Evolutionary conservation across 1,140 invertebrate genomes (phyloP), one percentile per base, ranked within the genome.

Genomic region (Ooceraea biroi): DNA sequence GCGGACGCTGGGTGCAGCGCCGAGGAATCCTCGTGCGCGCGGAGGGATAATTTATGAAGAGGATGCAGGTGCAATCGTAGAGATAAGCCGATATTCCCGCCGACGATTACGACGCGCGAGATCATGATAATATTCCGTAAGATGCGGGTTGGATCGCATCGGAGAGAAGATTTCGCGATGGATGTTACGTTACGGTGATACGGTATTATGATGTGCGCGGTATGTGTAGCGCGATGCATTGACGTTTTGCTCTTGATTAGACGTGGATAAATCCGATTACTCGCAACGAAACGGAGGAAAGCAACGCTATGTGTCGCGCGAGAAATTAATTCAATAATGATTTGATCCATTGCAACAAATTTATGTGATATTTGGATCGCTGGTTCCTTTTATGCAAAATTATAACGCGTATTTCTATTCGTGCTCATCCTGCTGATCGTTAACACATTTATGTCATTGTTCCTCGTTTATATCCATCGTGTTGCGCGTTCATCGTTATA

Each of bases 11-110:
- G 4, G 11, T 19, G 19, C 22, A 27, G 48, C 22, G 36, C 0
- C 2, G 48, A 57, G 30, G 48, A 78, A 55, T 68, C 17, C 36
- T 10, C 27, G 63, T 22, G 14, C 27, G 63, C 36, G 63, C n/a
- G 76, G 17, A 41, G n/a, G 44, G 76, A 58, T 71, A 46, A 80
- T 80, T 80, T 57, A 80, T 25, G 50, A 71, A 71, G 50, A 30
- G 36, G 19, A 25, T 78, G 17, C 17, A 27, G 61, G 19, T 27
- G 50, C 50, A 55, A 55, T 69, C 17, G n/a, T n/a, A n/a, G n/a
- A n/a, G 50, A 7, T 78, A 77, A 77, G 60, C 27, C 27, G 36
- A 36, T 50, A 50, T 27, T 77, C 60, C 65, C 73, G 19, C 50
- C 17, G 55, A 44, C 14, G 12, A 66, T 77, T 66, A 50, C 27